phyloP scores from a whole-genome alignment of 2,113 vertebrate genomes.

The Leiothrix lutea region DNA sequence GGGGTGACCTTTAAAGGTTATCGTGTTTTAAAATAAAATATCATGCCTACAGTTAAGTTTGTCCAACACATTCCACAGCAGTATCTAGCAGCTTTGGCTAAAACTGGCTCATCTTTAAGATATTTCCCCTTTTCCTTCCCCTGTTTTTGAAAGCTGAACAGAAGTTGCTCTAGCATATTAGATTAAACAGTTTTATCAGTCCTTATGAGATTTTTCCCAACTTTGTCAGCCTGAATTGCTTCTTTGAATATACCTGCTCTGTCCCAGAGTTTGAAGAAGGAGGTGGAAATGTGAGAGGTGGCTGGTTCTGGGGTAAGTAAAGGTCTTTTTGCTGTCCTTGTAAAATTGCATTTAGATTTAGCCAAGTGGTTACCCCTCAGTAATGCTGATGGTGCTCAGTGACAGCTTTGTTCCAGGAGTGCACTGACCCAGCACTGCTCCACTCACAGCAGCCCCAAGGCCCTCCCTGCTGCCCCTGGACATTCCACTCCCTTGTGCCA shows the following conservation, averaged over 20 bases:
- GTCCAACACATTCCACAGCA: not conserved
- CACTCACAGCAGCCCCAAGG: not conserved
- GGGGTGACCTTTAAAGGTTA: not conserved
- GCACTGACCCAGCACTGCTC: not conserved
- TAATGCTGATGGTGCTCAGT: not conserved
- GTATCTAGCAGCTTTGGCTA: not conserved
- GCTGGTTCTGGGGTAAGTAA: not conserved
- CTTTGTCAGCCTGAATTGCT: not conserved
- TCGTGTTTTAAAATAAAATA: not conserved
- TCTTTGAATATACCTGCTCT: not conserved
- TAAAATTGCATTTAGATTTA: not conserved
- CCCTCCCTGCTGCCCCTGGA: not conserved
- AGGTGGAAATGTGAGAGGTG: not conserved
- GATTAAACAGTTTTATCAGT: not conserved
- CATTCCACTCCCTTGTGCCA: fast-evolving
- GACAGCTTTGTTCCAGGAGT: not conserved
- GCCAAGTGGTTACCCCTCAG: not conserved
- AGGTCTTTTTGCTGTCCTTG: not conserved
- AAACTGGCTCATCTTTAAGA: not conserved
- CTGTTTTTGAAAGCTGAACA: not conserved
- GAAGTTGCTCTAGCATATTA: not conserved
- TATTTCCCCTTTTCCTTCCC: not conserved
- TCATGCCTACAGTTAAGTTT: not conserved
- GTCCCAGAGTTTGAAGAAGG: not conserved
- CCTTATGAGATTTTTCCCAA: not conserved